Conservation (phyloP, 2,113 vertebrate genomes). For the Chunga burmeisteri region DNA sequence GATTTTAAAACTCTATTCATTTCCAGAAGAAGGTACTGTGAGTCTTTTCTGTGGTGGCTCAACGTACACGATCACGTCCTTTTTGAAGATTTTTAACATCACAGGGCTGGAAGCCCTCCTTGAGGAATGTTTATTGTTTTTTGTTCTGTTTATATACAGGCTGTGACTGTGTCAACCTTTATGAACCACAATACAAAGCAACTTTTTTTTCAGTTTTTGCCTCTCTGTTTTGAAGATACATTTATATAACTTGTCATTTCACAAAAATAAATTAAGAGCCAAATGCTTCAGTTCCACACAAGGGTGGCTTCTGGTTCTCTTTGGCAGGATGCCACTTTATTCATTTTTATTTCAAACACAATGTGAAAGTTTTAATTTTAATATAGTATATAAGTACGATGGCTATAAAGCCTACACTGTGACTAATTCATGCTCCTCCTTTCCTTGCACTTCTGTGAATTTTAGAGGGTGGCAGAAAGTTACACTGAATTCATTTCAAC, state of each 20-base stretch:
- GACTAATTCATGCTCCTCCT: conserved; percentile 48
- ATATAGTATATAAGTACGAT: conserved; percentile 45
- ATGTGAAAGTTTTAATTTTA: conserved; percentile 74
- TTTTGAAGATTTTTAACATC: conserved; percentile 50
- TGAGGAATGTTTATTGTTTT: conserved; percentile 44
- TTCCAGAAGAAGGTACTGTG: conserved; percentile 44
- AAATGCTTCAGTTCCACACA: conserved; percentile 73
- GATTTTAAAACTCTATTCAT: conserved; percentile 54
- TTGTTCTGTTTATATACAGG: conserved; percentile 45
- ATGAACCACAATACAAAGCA: conserved; percentile 49
- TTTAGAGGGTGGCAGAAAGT: background rate
- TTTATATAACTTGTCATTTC: conserved; percentile 75
- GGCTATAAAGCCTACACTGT: conserved; percentile 43
- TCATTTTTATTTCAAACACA: conserved; percentile 76
- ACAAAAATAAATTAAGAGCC: conserved; percentile 76
- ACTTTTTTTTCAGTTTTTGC: conserved; percentile 29
- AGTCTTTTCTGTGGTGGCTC: conserved; percentile 46
- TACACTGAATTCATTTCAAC: background rate
- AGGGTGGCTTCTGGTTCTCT: conserved; percentile 68
- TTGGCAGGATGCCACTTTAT: conserved; percentile 72
- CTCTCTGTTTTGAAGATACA: conserved; percentile 70
- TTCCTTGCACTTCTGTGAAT: background rate
- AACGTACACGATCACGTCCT: background rate
- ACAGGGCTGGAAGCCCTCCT: conserved; percentile 2
- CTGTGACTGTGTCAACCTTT: conserved; percentile 16